Evolutionary conservation across 2,888 invertebrate genomes (phyloP).

Genomic region (Fissipunctia ypsillon): DNA sequence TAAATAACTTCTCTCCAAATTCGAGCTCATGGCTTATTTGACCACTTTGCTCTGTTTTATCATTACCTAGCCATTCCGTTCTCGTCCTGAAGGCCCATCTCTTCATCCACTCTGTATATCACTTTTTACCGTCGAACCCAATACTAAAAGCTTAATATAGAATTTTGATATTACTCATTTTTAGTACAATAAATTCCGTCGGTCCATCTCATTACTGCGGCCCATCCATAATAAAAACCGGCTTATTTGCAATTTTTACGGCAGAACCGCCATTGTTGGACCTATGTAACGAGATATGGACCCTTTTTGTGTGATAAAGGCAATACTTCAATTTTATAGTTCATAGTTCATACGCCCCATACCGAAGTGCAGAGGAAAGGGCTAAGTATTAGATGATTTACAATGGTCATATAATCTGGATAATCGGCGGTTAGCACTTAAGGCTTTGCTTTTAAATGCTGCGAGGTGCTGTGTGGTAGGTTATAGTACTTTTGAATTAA

Average conservation of each 20-base stretch:
- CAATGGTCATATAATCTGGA: slow-evolving; percentile 85
- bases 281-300: slow-evolving; percentile 81
- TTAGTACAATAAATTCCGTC: slow-evolving; percentile 66
- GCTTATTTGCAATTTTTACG: slow-evolving; percentile 88
- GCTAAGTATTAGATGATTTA: slow-evolving; percentile 88
- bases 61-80: not conserved
- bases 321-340: slow-evolving; percentile 89
- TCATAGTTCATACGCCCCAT: slow-evolving; percentile 85
- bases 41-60: not conserved
- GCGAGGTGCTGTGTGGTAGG: slow-evolving; percentile 59
- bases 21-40: too few relatives aligned
- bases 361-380: slow-evolving; percentile 75
- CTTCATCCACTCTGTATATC: not conserved
- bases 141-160: slow-evolving; percentile 56
- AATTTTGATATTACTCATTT: slow-evolving; percentile 65
- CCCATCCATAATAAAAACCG: slow-evolving; percentile 78
- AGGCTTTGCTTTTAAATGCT: slow-evolving; percentile 74
- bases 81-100: not conserved
- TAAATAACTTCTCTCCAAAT: not conserved
- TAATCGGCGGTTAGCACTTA: slow-evolving; percentile 86
- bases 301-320: slow-evolving; percentile 84
- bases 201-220: slow-evolving; percentile 80
- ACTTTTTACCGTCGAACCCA: slow-evolving; percentile 3
- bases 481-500: not conserved
- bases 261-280: slow-evolving; percentile 80